Evolutionary conservation across 1,140 invertebrate genomes (phyloP), one percentile per base, ranked within the genome.

Genomic region (Stegodyphus dumicola): DNA sequence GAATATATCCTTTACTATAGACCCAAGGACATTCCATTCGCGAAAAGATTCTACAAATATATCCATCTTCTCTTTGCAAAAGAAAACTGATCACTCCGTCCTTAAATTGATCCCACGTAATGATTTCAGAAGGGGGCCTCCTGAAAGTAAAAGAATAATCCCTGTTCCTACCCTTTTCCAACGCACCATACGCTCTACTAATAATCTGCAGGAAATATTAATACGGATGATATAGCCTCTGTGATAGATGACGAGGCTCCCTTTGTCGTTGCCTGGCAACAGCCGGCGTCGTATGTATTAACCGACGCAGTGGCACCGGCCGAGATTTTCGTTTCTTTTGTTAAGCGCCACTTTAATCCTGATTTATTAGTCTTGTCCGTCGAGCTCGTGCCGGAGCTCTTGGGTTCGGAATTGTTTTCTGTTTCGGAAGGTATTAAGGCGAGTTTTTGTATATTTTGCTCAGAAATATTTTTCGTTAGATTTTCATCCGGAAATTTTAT

Each of bases 261-360:
- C 78, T 73, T 65, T 81, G 49, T 64, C 78, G 78, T 81, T 81
- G 78, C 78, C 48, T 49, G 56, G 78, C 78, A 81, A 81, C 78
- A 81, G 67, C 60, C 66, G 77, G 77, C 77, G 66, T 79, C 77
- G 66, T 54, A 53, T 79, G 77, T 70, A 70, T 51, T 56, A 69
- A 79, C 18, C 78, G 78, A 81, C 69, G 70, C 9, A 33, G 15
- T 54, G 78, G 78, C 70, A 70, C 78, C 78, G 10, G 69, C 65
- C 17, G 69, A 81, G 78, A 81, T 81, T 81, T 71, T 33, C 78
- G 60, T 81, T 81, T 81, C 78, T 81, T 81, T 81, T 81, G 78
- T 81, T 64, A 73, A 81, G 78, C 18, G 52, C 33, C 78, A 64
- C 54, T 81, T 81, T 81, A 81, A 81, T 81, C 78, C 69, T 81